Evolutionary conservation across 2,797 vertebrate genomes (phyloP).

Genomic region (Enoplosus armatus): DNA sequence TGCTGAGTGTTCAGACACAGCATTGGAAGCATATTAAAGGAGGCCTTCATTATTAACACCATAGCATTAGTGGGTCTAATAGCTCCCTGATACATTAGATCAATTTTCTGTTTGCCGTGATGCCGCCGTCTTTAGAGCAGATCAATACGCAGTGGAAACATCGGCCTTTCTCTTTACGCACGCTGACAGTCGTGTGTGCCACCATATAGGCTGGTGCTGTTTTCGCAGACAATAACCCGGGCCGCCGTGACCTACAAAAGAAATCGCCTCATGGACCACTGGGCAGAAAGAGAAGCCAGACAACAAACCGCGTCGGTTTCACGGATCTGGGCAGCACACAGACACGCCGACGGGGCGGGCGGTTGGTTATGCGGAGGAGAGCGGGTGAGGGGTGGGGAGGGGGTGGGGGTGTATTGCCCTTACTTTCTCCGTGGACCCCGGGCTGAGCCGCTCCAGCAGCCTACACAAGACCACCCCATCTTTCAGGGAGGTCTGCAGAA

Average conservation of each 20-base stretch:
- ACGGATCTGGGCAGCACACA: constrained; percentile 66
- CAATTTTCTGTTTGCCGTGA: not conserved
- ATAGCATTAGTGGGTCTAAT: not conserved
- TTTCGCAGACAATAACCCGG: constrained; percentile 78
- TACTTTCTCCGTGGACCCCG: constrained; percentile 95
- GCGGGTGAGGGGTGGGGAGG: not conserved
- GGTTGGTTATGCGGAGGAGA: constrained; percentile 30
- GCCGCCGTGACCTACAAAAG: constrained; percentile 84
- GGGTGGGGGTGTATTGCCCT: constrained; percentile 56
- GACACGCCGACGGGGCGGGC: constrained; percentile 65
- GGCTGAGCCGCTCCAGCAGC: constrained; percentile 94
- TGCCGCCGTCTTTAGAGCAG: constrained; percentile 14
- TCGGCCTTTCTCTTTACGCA: constrained; percentile 23
- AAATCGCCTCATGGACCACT: constrained; percentile 80
- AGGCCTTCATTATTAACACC: constrained; percentile 37
- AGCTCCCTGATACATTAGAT: constrained; percentile 20
- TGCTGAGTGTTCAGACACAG: constrained; percentile 12
- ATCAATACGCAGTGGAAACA: constrained; percentile 40
- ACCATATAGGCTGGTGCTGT: constrained; percentile 47
- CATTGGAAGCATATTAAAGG: constrained; percentile 9
- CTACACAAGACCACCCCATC: constrained; percentile 96
- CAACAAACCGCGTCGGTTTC: constrained; percentile 76
- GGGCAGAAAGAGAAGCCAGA: constrained; percentile 79
- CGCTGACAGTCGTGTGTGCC: constrained; percentile 58
- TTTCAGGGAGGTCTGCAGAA: constrained; percentile 91